Conservation (phyloP, 2,888 invertebrate species). For the Tetragonisca angustula region DNA sequence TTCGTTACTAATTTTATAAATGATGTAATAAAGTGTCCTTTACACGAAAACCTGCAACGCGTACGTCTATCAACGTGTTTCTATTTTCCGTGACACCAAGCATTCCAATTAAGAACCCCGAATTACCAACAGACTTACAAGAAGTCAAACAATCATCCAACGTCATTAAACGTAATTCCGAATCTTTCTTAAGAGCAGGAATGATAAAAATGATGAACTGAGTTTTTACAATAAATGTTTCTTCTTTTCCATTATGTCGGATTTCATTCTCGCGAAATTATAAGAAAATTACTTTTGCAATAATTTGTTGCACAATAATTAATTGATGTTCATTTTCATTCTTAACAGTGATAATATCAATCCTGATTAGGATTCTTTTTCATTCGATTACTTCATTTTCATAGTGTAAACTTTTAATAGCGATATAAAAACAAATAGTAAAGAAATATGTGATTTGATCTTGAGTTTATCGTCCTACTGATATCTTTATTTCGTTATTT, state of each 20-base stretch:
- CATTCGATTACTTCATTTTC: too few relatives aligned
- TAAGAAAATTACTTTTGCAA: neutral
- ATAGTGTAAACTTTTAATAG: too few relatives aligned
- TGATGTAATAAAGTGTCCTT: neutral
- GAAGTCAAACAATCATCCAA: neutral
- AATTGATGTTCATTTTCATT: too few relatives aligned
- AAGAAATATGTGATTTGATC: too few relatives aligned
- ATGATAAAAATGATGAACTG: too few relatives aligned
- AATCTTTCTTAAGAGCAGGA: neutral
- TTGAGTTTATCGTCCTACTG: too few relatives aligned
- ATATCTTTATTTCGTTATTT: too few relatives aligned
- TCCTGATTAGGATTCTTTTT: too few relatives aligned
- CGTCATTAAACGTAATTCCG: neutral
- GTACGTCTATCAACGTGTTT: slow-evolving; percentile 16
- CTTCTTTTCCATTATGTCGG: neutral
- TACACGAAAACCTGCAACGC: slow-evolving; percentile 3
- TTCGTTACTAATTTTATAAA: neutral
- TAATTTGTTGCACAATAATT: too few relatives aligned
- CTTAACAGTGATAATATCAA: too few relatives aligned
- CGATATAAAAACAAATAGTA: too few relatives aligned
- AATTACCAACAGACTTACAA: neutral
- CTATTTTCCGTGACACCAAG: neutral
- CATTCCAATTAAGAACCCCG: neutral
- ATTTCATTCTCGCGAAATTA: neutral
- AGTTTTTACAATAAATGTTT: neutral